phyloP scores from a whole-genome alignment of 1,140 invertebrate genomes.

The Paramacrobiotus metropolitanus region DNA sequence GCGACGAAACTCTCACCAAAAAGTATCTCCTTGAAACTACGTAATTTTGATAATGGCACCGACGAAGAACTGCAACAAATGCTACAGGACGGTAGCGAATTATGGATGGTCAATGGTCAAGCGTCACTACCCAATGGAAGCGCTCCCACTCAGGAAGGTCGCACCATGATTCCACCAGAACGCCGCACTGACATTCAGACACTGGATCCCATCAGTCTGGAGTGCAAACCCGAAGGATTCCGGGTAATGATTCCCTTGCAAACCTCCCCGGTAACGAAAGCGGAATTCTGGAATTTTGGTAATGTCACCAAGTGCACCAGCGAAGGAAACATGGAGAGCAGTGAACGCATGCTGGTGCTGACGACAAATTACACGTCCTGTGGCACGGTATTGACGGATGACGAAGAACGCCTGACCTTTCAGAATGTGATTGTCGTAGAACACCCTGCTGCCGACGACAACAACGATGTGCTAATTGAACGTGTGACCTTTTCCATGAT shows the following conservation, averaged over 20 bases:
- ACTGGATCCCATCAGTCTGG: not conserved
- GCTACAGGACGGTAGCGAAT: not conserved
- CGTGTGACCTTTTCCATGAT: constrained; percentile 2
- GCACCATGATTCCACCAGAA: not conserved
- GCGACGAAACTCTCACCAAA: not conserved
- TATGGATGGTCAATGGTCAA: not conserved
- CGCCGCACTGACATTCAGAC: not conserved
- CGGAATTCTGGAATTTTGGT: not conserved
- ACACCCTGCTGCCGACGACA: not conserved
- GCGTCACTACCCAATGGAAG: not conserved
- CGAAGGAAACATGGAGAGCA: not conserved
- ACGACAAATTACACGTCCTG: not conserved
- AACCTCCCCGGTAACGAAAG: not conserved
- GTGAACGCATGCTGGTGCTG: not conserved
- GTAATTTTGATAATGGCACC: not conserved
- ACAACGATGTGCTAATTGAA: not conserved
- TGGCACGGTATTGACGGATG: not conserved
- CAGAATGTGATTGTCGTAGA: not conserved
- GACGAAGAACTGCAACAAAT: not conserved
- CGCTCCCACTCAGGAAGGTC: not conserved
- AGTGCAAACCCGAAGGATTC: constrained; percentile 1
- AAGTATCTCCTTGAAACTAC: not conserved
- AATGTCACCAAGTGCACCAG: not conserved
- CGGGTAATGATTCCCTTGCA: not conserved
- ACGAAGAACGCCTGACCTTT: not conserved